A percentile compares a stretch with the other conserved stretches of the same genome.
Conservation (phyloP, 2,888 invertebrate genomes). For the Tuberolachnus salignus region DNA sequence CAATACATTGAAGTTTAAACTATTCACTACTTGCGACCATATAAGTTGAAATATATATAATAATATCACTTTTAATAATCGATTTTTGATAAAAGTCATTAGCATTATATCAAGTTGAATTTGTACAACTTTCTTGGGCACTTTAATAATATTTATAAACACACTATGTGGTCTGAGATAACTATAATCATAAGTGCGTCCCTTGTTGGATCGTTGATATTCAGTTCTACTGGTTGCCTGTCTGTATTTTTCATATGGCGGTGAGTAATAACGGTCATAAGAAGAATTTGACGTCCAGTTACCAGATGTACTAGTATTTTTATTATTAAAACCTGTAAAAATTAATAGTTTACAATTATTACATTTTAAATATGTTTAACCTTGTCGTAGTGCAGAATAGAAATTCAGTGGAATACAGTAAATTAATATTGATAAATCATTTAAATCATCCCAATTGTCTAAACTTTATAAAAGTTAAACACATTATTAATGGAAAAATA, state of each 20-base stretch:
- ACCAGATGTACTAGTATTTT: slow-evolving; percentile 12
- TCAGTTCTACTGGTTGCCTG: slow-evolving; percentile 1
- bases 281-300: slow-evolving; percentile 33
- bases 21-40: slow-evolving; percentile 31
- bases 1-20: slow-evolving; percentile 26
- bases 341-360: background rate
- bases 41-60: slow-evolving; percentile 28
- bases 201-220: background rate
- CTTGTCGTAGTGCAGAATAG: no score
- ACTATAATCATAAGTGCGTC: background rate
- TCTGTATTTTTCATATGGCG: background rate
- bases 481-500: no score
- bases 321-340: slow-evolving; percentile 23
- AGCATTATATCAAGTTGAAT: slow-evolving; percentile 42
- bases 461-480: no score
- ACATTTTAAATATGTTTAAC: no score
- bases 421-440: no score
- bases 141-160: slow-evolving; percentile 42
- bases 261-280: background rate
- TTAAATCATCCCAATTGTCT: no score
- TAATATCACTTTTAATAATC: slow-evolving; percentile 29
- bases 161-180: slow-evolving; percentile 26
- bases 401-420: no score
- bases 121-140: slow-evolving; percentile 36
- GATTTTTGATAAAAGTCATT: slow-evolving; percentile 47